Percentiles rank a stretch among this genome's conserved stretches.
phyloP scores from a whole-genome alignment of 1,140 invertebrate genomes.

The Drosophila neocordata region DNA sequence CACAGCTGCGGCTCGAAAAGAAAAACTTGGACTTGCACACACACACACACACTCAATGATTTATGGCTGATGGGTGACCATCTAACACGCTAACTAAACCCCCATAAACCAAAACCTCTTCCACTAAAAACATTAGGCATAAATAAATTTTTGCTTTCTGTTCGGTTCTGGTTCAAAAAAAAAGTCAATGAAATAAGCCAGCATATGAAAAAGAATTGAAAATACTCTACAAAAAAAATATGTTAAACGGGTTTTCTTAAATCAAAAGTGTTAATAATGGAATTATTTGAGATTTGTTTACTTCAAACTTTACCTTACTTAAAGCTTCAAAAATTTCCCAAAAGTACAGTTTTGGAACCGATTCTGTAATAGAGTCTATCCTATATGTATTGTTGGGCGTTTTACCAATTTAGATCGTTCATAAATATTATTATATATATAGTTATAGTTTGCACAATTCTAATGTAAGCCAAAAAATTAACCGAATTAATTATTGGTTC shows the following conservation, averaged over 20 bases:
- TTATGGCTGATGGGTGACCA: conserved; percentile 34
- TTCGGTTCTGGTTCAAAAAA: conserved; percentile 13
- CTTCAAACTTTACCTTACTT: too few species aligned
- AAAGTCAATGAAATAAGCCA: conserved; percentile 20
- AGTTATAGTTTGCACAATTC: too few species aligned
- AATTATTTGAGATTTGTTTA: too few species aligned
- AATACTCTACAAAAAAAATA: neutral
- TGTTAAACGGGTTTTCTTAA: neutral
- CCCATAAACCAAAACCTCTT: conserved; percentile 3
- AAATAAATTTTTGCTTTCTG: conserved; percentile 61
- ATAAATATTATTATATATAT: too few species aligned
- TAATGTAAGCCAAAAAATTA: too few species aligned
- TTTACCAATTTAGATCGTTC: too few species aligned
- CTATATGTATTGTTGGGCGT: too few species aligned
- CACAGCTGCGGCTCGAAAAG: conserved; percentile 41
- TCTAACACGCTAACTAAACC: conserved; percentile 12
- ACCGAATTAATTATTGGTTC: too few species aligned
- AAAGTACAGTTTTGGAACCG: too few species aligned
- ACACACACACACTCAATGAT: conserved; percentile 40
- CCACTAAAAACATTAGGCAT: conserved; percentile 57
- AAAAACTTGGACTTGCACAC: conserved; percentile 22
- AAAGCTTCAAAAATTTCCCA: too few species aligned
- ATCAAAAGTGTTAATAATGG: too few species aligned
- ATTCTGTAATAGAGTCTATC: too few species aligned
- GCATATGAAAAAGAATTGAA: neutral